Percentiles rank a stretch among this genome's conserved stretches.
Evolutionary conservation across 1,140 invertebrate species (phyloP).

Genomic region (Apis florea): DNA sequence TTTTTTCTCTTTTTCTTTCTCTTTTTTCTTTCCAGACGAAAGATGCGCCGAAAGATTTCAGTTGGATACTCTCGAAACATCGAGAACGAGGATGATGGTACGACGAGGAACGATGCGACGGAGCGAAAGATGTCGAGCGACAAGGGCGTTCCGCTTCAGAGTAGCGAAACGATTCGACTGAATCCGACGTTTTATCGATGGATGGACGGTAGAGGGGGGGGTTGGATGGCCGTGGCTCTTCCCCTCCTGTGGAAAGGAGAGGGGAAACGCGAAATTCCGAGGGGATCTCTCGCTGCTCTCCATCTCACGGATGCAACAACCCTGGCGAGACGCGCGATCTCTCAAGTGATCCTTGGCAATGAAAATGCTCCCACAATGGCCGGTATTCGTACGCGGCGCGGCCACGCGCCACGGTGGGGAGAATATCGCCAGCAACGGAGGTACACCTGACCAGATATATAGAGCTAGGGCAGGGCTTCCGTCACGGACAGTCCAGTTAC

Average conservation of each 20-base stretch:
- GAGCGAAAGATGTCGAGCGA: conserved; percentile 9
- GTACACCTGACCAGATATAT: conserved; percentile 81
- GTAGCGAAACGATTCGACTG: conserved; percentile 37
- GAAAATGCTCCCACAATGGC: conserved; percentile 73
- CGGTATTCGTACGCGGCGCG: conserved; percentile 40
- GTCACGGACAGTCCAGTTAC: conserved; percentile 80
- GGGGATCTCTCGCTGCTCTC: conserved; percentile 61
- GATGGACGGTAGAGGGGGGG: conserved; percentile 28
- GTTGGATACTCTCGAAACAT: too few relatives aligned
- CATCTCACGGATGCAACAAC: conserved; percentile 55
- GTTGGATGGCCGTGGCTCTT: not conserved
- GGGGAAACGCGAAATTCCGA: conserved; percentile 63
- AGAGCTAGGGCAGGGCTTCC: conserved; percentile 81
- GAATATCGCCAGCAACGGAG: conserved; percentile 76
- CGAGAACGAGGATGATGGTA: too few relatives aligned
- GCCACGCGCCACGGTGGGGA: conserved; percentile 69
- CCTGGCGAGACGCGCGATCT: conserved; percentile 62
- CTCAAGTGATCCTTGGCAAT: conserved; percentile 73
- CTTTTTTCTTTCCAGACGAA: too few relatives aligned
- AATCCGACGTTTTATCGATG: conserved; percentile 2
- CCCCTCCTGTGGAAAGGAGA: not conserved
- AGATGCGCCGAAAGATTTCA: too few relatives aligned
- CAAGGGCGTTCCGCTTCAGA: not conserved
- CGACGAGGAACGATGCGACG: conserved; percentile 11
- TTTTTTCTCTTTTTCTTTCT: too few relatives aligned